phyloP scores from a whole-genome alignment of 2,797 vertebrate genomes.

The Pangasius djambal region DNA sequence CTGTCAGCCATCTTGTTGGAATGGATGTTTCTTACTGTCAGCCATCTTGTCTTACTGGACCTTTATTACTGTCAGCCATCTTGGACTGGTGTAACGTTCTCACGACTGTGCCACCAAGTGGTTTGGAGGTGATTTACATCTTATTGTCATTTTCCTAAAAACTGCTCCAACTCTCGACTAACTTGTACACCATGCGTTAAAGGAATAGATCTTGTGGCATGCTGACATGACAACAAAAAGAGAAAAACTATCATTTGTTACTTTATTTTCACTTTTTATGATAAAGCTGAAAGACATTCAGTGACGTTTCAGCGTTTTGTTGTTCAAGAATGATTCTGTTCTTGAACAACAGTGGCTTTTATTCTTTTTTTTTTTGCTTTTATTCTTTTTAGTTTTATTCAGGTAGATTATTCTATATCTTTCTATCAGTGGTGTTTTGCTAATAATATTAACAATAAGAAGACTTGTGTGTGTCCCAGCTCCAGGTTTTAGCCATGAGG shows the following conservation, averaged over 20 bases:
- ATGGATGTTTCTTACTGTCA: background rate
- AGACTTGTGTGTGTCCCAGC: background rate
- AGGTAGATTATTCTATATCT: background rate
- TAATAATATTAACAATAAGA: background rate
- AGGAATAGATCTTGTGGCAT: background rate
- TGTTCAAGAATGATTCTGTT: background rate
- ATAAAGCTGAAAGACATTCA: background rate
- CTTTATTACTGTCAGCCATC: background rate
- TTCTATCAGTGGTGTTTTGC: background rate
- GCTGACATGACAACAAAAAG: background rate
- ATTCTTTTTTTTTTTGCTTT: background rate
- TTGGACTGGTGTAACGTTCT: background rate
- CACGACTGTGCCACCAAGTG: background rate
- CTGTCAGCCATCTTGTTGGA: background rate
- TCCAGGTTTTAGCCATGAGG: background rate
- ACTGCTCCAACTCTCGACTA: background rate
- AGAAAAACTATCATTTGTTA: background rate
- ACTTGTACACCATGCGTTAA: background rate
- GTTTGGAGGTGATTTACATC: background rate
- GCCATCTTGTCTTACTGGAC: background rate
- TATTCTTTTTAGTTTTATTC: background rate
- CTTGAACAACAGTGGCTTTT: background rate
- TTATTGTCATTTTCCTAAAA: background rate
- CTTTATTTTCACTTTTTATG: background rate
- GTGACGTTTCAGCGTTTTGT: background rate